Base-by-base conservation (phyloP, 2,797 vertebrate genomes). In the Pitangus sulphuratus region DNA sequence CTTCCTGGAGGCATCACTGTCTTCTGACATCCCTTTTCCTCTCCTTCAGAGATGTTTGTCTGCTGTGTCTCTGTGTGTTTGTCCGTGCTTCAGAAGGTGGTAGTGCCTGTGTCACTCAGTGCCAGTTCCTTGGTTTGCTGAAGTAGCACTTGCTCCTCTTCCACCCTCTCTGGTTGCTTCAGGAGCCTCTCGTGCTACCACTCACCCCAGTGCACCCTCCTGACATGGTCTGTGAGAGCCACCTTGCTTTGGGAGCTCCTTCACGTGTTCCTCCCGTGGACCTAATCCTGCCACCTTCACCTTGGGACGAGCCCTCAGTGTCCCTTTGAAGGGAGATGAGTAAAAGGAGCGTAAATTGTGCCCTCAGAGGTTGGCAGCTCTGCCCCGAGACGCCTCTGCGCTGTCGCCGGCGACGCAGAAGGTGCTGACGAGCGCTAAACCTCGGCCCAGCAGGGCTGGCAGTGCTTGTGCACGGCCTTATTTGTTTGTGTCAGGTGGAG, bases 301-400 rank as follows among this genome's bases (percentile, higher is more conserved):
- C 50, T 35, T 40, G 33, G 25, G 11, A 72, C 4, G 12, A 71
- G 39, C 15, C 72, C 25, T 56, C 11, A 0, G 2, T 26, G 3
- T 51, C n/a, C 50, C 48, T 84, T 47, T 40, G 48, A 89, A 92
- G 13, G 0, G 4, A 82, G 40, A 11, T 48, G 22, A 57, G 86
- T 45, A 77, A 83, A 44, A 28, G 8, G 1, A 5, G 15, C 39
- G 58, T 50, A 37, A 66, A 54, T 47, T 56, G 14, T 39, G 40
- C 6, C 33, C 33, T 93, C 39, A 33, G 6, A 79, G 47, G 44
- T 17, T 12, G 35, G 35, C 54, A 48, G 19, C 47, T 57, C 39
- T 70, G 10, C 68, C 15, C 0, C 0, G 0, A 51, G 86, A 39
- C 0, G 0, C 74, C 71, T 80, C 79, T 40, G 39, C 0, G 0